A percentile compares a stretch with the other conserved stretches of the same genome.
Conservation (phyloP, 2,888 invertebrate species). For the Tridacna crocea region DNA sequence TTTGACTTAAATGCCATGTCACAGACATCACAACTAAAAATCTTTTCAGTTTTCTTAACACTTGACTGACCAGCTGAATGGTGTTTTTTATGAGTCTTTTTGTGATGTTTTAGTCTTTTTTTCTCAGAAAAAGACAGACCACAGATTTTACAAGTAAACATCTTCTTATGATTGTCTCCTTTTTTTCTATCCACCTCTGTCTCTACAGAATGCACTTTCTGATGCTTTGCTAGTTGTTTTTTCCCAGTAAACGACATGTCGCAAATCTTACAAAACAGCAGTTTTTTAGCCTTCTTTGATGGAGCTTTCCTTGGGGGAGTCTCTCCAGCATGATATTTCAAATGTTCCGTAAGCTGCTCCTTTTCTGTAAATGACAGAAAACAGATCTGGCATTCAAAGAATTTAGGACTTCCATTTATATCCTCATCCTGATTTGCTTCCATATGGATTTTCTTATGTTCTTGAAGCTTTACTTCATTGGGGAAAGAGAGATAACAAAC, state of each 20-base stretch:
- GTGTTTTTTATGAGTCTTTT: neutral
- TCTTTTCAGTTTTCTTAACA: neutral
- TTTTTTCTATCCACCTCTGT: neutral
- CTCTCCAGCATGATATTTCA: neutral
- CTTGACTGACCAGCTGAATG: neutral
- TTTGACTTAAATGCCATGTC: neutral
- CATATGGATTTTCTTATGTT: neutral
- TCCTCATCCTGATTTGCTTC: neutral
- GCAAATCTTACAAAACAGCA: neutral
- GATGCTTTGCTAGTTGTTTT: neutral
- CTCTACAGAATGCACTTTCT: neutral
- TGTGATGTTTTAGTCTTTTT: neutral
- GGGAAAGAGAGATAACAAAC: conserved; percentile 13
- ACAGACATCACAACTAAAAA: neutral
- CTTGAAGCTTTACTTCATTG: neutral
- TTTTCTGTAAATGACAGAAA: conserved; percentile 10
- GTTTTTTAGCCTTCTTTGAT: neutral
- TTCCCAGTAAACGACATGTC: neutral
- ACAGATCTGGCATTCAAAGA: conserved; percentile 14
- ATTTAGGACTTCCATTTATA: neutral
- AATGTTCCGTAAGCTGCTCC: neutral
- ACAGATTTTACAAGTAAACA: neutral
- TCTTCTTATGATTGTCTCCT: neutral
- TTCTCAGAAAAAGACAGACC: neutral
- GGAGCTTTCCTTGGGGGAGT: neutral